Evolutionary conservation across 2,888 invertebrate genomes (phyloP).

Genomic region (Dexiosoma caninum): DNA sequence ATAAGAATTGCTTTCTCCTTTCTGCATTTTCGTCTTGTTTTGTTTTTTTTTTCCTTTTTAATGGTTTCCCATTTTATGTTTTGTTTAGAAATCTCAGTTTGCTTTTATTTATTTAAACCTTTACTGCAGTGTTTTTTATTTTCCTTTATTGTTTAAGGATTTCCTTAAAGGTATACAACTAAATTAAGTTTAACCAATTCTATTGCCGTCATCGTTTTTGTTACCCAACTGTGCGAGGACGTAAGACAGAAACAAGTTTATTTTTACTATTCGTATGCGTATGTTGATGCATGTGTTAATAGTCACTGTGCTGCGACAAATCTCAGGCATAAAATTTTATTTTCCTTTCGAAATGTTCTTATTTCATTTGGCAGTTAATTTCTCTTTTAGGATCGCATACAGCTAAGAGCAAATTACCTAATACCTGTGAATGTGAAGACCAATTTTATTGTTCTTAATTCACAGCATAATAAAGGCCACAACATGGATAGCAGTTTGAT

Average conservation of each 20-base stretch:
- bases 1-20: too few species aligned
- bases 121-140: not conserved
- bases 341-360: not conserved
- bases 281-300: conserved; percentile 25
- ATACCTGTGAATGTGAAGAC: not conserved
- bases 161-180: conserved; percentile 20
- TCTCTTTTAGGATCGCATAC: not conserved
- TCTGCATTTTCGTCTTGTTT: too few species aligned
- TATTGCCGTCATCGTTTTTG: not conserved
- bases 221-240: not conserved
- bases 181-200: conserved; percentile 11
- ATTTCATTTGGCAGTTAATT: not conserved
- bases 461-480: too few species aligned
- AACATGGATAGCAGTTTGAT: too few species aligned
- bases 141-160: not conserved
- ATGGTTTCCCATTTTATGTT: too few species aligned
- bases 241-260: not conserved
- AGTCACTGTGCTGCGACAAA: conserved; percentile 48
- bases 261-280: not conserved
- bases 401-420: not conserved
- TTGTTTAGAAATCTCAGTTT: too few species aligned
- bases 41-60: too few species aligned
- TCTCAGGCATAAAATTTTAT: conserved; percentile 24
- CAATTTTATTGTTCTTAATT: not conserved
- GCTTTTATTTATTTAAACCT: too few species aligned